Conservation (phyloP, 2,113 vertebrate species). For the Caloenas nicobarica region DNA sequence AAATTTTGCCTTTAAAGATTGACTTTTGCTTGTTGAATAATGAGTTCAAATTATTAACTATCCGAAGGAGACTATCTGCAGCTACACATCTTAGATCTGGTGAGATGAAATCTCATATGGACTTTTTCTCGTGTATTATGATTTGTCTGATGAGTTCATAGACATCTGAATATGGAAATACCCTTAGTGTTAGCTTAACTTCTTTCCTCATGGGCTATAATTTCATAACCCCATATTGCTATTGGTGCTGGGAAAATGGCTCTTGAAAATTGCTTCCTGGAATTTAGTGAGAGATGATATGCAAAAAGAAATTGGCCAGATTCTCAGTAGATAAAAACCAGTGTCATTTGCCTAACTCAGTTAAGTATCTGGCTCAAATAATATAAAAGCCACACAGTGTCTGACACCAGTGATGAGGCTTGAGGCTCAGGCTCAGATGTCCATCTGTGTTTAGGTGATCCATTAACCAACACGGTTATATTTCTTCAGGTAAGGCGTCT, state of each 20-base stretch:
- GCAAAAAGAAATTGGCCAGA: neutral
- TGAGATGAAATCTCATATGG: neutral
- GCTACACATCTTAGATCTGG: neutral
- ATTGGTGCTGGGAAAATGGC: neutral
- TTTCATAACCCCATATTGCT: neutral
- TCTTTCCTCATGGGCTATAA: neutral
- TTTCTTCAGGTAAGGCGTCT: neutral
- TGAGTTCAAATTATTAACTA: neutral
- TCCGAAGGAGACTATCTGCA: neutral
- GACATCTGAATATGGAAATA: neutral
- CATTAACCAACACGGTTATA: neutral
- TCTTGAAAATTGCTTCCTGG: neutral
- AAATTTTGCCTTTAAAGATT: neutral
- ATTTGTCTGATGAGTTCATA: neutral
- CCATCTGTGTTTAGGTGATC: neutral
- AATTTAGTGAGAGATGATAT: neutral
- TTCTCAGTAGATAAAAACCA: neutral
- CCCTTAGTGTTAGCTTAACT: neutral
- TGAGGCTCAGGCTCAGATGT: neutral
- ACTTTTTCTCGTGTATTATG: neutral
- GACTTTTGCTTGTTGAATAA: neutral
- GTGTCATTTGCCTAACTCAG: neutral
- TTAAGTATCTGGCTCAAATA: neutral
- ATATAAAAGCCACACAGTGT: neutral
- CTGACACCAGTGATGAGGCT: neutral